phyloP scores from a whole-genome alignment of 1,140 invertebrate genomes.

The Drosophila malerkotliana region DNA sequence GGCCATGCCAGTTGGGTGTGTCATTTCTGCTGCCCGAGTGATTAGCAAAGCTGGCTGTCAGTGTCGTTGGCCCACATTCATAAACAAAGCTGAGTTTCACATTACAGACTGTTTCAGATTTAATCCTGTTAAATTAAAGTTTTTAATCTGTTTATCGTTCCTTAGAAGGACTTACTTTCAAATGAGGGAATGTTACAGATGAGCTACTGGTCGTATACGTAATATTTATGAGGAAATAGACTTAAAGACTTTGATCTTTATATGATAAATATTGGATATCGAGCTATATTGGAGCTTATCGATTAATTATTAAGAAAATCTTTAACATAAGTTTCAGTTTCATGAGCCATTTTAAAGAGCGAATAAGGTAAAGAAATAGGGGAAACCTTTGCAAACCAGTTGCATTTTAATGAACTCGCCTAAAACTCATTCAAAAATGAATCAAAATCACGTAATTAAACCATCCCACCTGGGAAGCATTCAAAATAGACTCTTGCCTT shows the following conservation, averaged over 20 bases:
- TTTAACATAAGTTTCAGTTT: too few relatives aligned
- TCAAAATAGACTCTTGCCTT: constrained; percentile 21
- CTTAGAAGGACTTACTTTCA: neutral
- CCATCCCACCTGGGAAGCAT: constrained; percentile 11
- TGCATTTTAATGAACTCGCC: constrained; percentile 29
- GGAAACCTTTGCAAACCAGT: too few relatives aligned
- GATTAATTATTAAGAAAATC: too few relatives aligned
- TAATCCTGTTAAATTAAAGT: neutral
- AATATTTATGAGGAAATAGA: too few relatives aligned
- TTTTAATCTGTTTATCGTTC: neutral
- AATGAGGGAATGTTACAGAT: too few relatives aligned
- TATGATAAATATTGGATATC: too few relatives aligned
- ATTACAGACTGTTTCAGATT: neutral
- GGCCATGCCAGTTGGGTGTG: constrained; percentile 18
- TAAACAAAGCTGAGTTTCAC: neutral
- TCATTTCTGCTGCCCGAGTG: constrained; percentile 36
- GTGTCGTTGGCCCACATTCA: constrained; percentile 12
- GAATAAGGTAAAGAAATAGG: too few relatives aligned
- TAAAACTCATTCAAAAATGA: constrained; percentile 31
- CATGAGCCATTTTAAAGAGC: too few relatives aligned
- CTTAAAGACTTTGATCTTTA: too few relatives aligned
- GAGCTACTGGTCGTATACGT: too few relatives aligned
- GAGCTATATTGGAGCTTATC: too few relatives aligned
- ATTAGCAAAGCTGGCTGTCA: constrained; percentile 24
- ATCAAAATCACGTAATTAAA: constrained; percentile 49